Base-by-base conservation (phyloP, 1,140 invertebrate species). In the Tyrophagus putrescentiae region DNA sequence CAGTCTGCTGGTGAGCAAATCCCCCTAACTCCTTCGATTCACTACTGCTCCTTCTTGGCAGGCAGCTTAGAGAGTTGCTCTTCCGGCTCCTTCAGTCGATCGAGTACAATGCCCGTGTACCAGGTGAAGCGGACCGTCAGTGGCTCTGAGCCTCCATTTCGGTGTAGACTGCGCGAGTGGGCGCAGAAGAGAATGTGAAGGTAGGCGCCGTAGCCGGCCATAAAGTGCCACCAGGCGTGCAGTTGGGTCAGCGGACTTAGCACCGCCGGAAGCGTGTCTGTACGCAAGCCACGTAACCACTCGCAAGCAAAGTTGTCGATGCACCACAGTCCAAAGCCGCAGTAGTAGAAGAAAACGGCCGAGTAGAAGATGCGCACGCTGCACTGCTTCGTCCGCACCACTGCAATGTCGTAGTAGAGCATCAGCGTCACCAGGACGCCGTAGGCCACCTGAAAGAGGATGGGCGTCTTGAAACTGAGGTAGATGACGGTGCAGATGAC, bases 221-320 rank as follows among this genome's bases (percentile, higher is more conserved):
- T 25, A 5, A 41, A 4, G 36, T 71, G 70, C 70, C 70, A 71
- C 64, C 67, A 68, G 28, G 67, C 70, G 65, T 71, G 70, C 18
- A 71, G 57, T 60, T 71, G 70, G 6, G 67, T 69, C 0, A 71
- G 58, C 18, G 69, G 68, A 25, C n/a, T 21, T 2, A 64, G 28
- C n/a, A 63, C 9, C 13, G 23, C 42, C 6, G 65, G 65, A 34
- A 54, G 39, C 13, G 27, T 31, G n/a, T 16, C 11, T 33, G 53
- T 4, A 36, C 63, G 36, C n/a, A 64, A 5, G 31, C 13, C 16
- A 5, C 44, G n/a, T 16, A 66, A 44, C 16, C 52, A 13, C 34
- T 29, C 13, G 36, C 65, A 66, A 32, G 57, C 65, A 4, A 64
- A 57, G 31, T 66, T 66, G 33, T 66, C 65, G 54, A 66, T 58